A percentile compares a stretch with the other conserved stretches of the same genome.
phyloP scores from a whole-genome alignment of 1,140 invertebrate species.

The Drosophila virilis region DNA sequence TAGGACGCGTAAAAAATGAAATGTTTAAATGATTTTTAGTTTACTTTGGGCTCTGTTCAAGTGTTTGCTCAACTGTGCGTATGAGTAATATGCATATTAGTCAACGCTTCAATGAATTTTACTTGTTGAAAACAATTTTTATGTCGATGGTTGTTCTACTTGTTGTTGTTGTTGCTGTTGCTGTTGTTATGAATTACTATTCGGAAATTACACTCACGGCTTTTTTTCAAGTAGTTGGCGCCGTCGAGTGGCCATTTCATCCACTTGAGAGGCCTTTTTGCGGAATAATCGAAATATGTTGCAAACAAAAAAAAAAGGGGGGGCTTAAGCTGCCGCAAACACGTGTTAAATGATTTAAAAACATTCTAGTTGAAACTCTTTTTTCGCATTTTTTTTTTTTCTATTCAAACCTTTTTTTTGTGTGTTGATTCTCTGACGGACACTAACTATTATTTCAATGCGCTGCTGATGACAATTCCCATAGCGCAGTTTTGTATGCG shows the following conservation, averaged over 20 bases:
- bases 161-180: slow-evolving; percentile 14
- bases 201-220: slow-evolving; percentile 45
- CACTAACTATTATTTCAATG: slow-evolving; percentile 45
- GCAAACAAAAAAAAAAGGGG: background rate
- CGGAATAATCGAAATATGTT: slow-evolving; percentile 39
- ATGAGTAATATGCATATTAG: slow-evolving; percentile 63
- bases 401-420: background rate
- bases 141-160: slow-evolving; percentile 23
- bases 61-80: slow-evolving; percentile 57
- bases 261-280: slow-evolving; percentile 50
- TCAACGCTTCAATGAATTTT: slow-evolving; percentile 58
- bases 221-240: slow-evolving; percentile 54
- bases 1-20: background rate
- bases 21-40: slow-evolving; percentile 3
- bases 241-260: slow-evolving; percentile 44
- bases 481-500: background rate
- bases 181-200: slow-evolving; percentile 38
- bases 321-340: slow-evolving; percentile 20
- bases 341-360: slow-evolving; percentile 28
- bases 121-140: slow-evolving; percentile 60
- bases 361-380: background rate
- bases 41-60: slow-evolving; percentile 31
- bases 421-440: slow-evolving; percentile 3
- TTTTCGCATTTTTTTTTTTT: background rate
- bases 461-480: slow-evolving; percentile 36